These are phyloP conservation scores for Coccyzus lansbergi DNA, from an alignment of 2,797 vertebrate genomes.

Conservation along the genomic window DNA sequence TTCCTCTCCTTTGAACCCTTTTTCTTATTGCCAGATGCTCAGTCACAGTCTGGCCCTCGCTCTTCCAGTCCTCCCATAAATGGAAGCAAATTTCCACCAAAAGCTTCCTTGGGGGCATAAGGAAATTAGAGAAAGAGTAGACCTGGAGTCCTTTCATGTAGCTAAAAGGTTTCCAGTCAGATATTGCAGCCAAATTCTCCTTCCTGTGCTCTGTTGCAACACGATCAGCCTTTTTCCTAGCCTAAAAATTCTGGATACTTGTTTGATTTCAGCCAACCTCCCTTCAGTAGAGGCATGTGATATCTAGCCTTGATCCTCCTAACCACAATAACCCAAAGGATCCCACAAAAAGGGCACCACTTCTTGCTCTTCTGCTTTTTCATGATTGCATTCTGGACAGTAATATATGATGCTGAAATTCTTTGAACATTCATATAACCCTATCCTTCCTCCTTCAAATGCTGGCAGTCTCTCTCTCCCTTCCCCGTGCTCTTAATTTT, in stretches of 20 bases:
- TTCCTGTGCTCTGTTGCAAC: constrained; percentile 41
- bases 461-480: not conserved
- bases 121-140: constrained; percentile 38
- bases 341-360: not conserved
- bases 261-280: not conserved
- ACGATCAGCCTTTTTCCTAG: not conserved
- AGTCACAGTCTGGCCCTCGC: constrained; percentile 1
- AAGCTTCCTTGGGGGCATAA: constrained; percentile 35
- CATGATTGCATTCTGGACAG: not conserved
- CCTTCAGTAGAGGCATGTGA: not conserved
- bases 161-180: not conserved
- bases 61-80: constrained; percentile 9
- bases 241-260: not conserved
- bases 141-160: constrained; percentile 9
- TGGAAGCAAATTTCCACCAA: constrained; percentile 38
- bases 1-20: constrained; percentile 43
- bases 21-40: constrained; percentile 46
- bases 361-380: not conserved
- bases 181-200: not conserved
- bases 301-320: not conserved
- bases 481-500: not conserved
- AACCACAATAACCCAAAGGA: not conserved
- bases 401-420: not conserved
- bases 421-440: not conserved
- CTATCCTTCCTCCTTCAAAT: not conserved